phyloP scores from a whole-genome alignment of 2,888 invertebrate genomes.

The Lamproptera curius region DNA sequence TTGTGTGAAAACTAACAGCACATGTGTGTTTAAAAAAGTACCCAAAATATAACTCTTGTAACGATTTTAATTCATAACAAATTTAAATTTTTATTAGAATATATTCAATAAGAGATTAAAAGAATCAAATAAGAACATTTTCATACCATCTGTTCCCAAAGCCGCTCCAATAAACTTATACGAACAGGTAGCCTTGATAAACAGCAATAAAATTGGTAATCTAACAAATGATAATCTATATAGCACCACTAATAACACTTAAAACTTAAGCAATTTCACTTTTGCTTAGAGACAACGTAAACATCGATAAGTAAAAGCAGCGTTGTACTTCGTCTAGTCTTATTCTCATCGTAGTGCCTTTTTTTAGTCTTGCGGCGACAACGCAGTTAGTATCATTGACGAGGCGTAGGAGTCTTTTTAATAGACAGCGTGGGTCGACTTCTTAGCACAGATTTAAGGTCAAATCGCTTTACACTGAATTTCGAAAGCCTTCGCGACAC shows the following conservation, averaged over 20 bases:
- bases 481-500: constrained; percentile 40
- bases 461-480: constrained; percentile 46
- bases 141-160: constrained; percentile 28
- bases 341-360: constrained; percentile 43
- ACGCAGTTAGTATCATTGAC: constrained; percentile 43
- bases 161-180: constrained; percentile 29
- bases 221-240: constrained; percentile 22
- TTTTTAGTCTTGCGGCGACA: constrained; percentile 33
- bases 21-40: no score
- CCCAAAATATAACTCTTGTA: no score
- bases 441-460: constrained; percentile 60
- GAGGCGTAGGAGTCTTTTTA: constrained; percentile 68
- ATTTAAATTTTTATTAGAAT: no score
- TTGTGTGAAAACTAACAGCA: no score
- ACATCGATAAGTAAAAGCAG: constrained; percentile 29
- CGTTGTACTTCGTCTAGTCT: constrained; percentile 43
- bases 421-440: constrained; percentile 66
- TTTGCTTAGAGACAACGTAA: constrained; percentile 24
- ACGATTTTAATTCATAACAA: no score
- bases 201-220: constrained; percentile 37
- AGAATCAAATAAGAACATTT: constrained; percentile 7
- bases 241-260: constrained; percentile 25
- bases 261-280: constrained; percentile 19
- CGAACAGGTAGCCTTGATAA: constrained; percentile 44
- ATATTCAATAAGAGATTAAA: neutral